phyloP scores from a whole-genome alignment of 2,797 vertebrate genomes.

The Pseudotriccus pelzelni region DNA sequence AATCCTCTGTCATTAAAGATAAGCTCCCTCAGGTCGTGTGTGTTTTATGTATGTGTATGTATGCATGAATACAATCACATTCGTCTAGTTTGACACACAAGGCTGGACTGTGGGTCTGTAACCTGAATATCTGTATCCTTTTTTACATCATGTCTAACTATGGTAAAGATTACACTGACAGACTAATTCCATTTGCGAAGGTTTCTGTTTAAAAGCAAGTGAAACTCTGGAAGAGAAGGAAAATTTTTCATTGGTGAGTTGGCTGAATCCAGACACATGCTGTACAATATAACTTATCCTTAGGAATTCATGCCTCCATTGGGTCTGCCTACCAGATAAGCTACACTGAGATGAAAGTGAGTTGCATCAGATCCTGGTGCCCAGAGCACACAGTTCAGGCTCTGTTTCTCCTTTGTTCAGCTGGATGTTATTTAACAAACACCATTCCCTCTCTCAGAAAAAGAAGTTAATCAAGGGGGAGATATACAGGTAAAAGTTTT shows the following conservation, averaged over 20 bases:
- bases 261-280: conserved; percentile 61
- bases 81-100: background rate
- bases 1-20: background rate
- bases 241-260: conserved; percentile 63
- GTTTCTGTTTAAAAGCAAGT: conserved; percentile 42
- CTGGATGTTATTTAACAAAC: conserved; percentile 21
- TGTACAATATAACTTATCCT: conserved; percentile 63
- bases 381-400: conserved; percentile 4
- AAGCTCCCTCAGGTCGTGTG: background rate
- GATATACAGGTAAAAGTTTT: conserved; percentile 66
- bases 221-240: conserved; percentile 43
- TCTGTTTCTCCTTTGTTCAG: conserved; percentile 46
- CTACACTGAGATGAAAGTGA: conserved; percentile 51
- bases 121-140: background rate
- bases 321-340: conserved; percentile 68
- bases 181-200: conserved; percentile 1
- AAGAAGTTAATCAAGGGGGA: conserved; percentile 2
- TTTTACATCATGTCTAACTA: conserved; percentile 19
- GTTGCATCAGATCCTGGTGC: conserved; percentile 47
- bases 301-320: conserved; percentile 70
- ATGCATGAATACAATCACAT: background rate
- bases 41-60: background rate
- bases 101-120: background rate
- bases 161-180: conserved; percentile 31
- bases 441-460: conserved; percentile 30